Base-by-base conservation (phyloP, 2,888 invertebrate genomes). In the Torymus texanus region DNA sequence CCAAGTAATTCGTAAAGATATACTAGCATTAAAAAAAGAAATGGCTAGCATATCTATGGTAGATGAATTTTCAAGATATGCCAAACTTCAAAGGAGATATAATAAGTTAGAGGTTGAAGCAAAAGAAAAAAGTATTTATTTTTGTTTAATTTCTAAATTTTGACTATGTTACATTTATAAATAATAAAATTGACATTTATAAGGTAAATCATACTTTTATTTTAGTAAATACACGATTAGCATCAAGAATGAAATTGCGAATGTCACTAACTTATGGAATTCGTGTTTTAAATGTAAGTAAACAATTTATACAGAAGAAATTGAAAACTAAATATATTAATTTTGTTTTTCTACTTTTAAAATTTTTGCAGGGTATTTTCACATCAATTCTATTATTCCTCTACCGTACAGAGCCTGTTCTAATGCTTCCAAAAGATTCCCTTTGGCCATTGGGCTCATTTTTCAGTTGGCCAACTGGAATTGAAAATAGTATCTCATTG, bases 1-100 rank as follows among this genome's bases (percentile, higher is more conserved):
- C 18, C 65, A 77, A 50, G 77, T 75, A 21, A 11, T 88, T n/a
- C 84, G 85, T n/a, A 80, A 77, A 8, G 85, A 88, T 58, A 75
- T 89, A 50, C 81, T 79, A 21, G 79, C 77, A 55, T 78, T 90
- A 14, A 88, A 87, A 82, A 83, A 84, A 53, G 86, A 90, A 84
- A 88, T 90, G 87, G 79, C 83, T 24, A 83, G 82, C 18, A 86
- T 90, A 76, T 90, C 90, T 12, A 89, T 90, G 83, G 87, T 89
- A 0, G 89, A 91, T 84, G 90, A 91, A 82, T 91, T 91, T 86
- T 85, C 91, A 12, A 91, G 87, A 76, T 89, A 90, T 82, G 89
- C 90, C 8, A 90, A 88, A 83, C 85, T 91, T 16, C 89, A 90
- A 82, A 84, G 91, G 75, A 88, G 85, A 81, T 87, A 86, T 72